phyloP scores from a whole-genome alignment of 2,888 invertebrate species.

The Arctia plantaginis region DNA sequence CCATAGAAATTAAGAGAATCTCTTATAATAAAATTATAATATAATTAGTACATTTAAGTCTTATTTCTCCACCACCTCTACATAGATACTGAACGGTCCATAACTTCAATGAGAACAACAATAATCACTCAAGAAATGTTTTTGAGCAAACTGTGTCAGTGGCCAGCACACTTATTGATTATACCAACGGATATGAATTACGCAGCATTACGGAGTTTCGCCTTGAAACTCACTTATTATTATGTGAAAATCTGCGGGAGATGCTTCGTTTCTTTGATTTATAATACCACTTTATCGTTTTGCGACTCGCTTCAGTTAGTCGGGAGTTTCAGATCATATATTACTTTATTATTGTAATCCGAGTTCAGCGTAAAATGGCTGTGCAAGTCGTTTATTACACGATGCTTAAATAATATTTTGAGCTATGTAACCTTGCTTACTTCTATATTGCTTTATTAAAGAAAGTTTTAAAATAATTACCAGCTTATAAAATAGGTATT shows the following conservation, averaged over 20 bases:
- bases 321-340: conserved; percentile 41
- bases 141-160: conserved; percentile 19
- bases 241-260: conserved; percentile 67
- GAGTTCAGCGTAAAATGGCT: conserved; percentile 32
- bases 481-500: background rate
- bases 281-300: conserved; percentile 63
- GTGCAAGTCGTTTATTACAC: conserved; percentile 27
- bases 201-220: conserved; percentile 26
- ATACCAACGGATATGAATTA: conserved; percentile 31
- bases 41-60: background rate
- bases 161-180: conserved; percentile 26
- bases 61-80: background rate
- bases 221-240: conserved; percentile 57
- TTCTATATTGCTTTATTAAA: background rate
- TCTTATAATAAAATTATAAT: background rate
- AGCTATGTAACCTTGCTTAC: background rate
- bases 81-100: background rate
- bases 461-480: background rate
- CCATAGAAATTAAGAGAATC: too few relatives aligned
- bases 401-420: background rate
- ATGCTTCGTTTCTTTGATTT: conserved; percentile 66
- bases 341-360: conserved; percentile 47
- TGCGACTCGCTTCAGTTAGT: conserved; percentile 47
- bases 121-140: conserved; percentile 24
- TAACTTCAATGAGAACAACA: conserved; percentile 15